Conservation (phyloP, 2,797 vertebrate species). For the Enteromius argenteus region DNA sequence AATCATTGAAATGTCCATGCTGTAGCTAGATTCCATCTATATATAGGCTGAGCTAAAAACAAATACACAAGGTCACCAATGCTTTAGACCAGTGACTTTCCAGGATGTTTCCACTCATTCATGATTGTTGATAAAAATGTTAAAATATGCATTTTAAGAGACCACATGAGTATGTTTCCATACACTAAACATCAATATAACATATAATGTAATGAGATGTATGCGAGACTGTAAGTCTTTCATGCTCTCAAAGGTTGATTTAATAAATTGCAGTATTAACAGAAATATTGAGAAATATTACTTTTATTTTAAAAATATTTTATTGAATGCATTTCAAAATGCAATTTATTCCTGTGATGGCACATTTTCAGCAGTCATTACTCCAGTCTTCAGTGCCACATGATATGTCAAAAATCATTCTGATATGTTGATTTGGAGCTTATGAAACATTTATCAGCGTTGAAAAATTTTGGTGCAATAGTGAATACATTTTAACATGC, state of each 20-base stretch:
- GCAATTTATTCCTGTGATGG: not conserved
- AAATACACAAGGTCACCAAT: not conserved
- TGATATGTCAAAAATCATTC: not conserved
- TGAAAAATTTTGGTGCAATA: not conserved
- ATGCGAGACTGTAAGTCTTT: not conserved
- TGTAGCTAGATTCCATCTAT: not conserved
- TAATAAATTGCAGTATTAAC: not conserved
- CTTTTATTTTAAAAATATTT: not conserved
- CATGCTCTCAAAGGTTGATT: not conserved
- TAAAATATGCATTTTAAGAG: not conserved
- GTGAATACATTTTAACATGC: not conserved
- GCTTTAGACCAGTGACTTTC: not conserved
- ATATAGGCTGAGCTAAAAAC: not conserved
- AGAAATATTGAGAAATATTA: not conserved
- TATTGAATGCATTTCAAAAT: not conserved
- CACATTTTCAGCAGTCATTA: not conserved
- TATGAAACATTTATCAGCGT: not conserved
- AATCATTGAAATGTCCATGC: not conserved
- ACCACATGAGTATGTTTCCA: not conserved
- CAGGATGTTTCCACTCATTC: not conserved
- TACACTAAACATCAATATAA: not conserved
- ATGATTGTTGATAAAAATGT: not conserved
- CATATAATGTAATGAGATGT: not conserved
- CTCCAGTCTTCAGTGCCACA: too few species aligned
- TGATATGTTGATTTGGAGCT: not conserved